A percentile compares a stretch with the other conserved stretches of the same genome.
Evolutionary conservation across 2,113 vertebrate species (phyloP).

Genomic region (Atherinomorus stipes): DNA sequence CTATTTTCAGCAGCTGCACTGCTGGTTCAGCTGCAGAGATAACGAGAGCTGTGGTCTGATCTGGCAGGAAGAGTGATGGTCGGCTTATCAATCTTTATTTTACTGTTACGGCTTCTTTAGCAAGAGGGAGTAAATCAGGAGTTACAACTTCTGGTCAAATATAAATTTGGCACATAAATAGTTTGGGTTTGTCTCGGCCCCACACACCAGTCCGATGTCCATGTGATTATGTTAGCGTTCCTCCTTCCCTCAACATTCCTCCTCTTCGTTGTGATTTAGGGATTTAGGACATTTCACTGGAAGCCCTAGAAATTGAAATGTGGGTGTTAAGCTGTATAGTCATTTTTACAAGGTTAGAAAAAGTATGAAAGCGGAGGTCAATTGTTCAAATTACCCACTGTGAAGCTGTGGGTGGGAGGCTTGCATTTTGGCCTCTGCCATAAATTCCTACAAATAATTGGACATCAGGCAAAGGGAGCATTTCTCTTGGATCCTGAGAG

Average conservation of each 20-base stretch:
- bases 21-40: constrained; percentile 57
- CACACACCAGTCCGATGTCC: neutral
- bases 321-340: neutral
- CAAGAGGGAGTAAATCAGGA: constrained; percentile 18
- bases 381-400: neutral
- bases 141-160: neutral
- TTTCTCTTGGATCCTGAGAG: neutral
- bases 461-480: neutral
- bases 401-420: neutral
- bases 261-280: neutral
- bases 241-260: neutral
- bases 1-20: constrained; percentile 46
- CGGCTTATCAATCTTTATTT: constrained; percentile 43
- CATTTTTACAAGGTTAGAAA: neutral
- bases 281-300: neutral
- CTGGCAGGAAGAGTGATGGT: constrained; percentile 36
- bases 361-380: neutral
- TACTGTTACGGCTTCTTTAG: neutral
- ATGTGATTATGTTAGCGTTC: neutral
- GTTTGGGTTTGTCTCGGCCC: constrained; percentile 13
- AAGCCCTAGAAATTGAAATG: neutral
- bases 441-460: neutral
- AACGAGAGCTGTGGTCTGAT: constrained; percentile 3
- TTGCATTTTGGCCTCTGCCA: neutral
- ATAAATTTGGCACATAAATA: constrained; percentile 11